Evolutionary conservation across 1,140 invertebrate species (phyloP), one percentile per base, ranked within the genome.

Genomic region (Drosophila albomicans): DNA sequence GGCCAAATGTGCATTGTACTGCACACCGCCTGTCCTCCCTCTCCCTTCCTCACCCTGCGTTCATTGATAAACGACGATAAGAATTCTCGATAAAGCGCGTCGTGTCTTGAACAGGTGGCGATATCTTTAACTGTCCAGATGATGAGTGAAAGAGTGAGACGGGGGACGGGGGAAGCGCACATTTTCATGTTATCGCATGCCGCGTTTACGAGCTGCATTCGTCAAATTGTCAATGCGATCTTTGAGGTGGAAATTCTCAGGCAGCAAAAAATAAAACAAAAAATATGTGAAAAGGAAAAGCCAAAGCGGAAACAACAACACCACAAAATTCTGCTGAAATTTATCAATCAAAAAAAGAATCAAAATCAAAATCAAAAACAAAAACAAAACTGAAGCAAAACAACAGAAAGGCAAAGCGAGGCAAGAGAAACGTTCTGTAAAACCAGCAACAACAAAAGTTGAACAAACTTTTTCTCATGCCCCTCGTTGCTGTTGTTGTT

Each of bases 1-100:
- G 80, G 80, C 58, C 80, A 82, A 81, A 78, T 81, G 75, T 75
- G 79, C 79, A 69, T 81, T 62, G 59, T 49, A 51, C 78, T 25
- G 28, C 25, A 28, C 16, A 4, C 13, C 11, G 20, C 16, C 46
- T 5, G 7, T 1, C 52, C 52, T n/a, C 10, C 20, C 48, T 5
- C 10, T 8, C 1, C 52, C 52, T 15, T 7, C 32, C 48, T 5
- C 30, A 13, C 7, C 35, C 4, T 11, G 8, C 16, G 25, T 45
- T 4, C 56, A 61, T 74, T 68, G 72, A 75, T 63, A 70, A 69
- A 70, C 30, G 20, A 30, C 43, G 72, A 75, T 75, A 75, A 75
- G 66, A 66, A 70, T 41, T 13, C 11, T 20, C 25, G 72, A 75
- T 63, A 75, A 75, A 68, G 57, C 13, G 6, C 8, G 35, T 38